Conservation (phyloP, 2,888 invertebrate species). For the Caenorhabditis sp. region DNA sequence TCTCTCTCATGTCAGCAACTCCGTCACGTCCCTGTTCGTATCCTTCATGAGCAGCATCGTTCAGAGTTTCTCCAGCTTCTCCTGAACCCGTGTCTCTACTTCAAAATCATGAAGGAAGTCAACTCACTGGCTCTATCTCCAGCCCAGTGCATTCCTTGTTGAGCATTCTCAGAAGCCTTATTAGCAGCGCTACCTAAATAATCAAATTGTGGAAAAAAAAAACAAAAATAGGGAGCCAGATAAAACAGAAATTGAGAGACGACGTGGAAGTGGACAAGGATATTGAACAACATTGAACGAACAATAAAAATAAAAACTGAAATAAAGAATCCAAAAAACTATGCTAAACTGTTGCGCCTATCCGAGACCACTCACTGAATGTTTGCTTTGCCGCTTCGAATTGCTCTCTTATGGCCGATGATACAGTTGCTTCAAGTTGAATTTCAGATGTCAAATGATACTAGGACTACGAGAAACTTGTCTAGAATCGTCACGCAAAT, state of each 20-base stretch:
- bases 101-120: background rate
- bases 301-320: background rate
- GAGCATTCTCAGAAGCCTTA: constrained; percentile 38
- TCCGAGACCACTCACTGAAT: constrained; percentile 43
- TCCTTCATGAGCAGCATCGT: constrained; percentile 40
- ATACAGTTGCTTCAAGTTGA: constrained; percentile 55
- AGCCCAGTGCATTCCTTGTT: constrained; percentile 50
- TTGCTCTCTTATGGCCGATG: constrained; percentile 51
- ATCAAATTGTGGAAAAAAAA: background rate
- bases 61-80: constrained; percentile 44
- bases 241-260: constrained; percentile 7
- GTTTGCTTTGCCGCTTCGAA: constrained; percentile 49
- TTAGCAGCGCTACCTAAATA: constrained; percentile 60
- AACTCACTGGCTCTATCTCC: constrained; percentile 51
- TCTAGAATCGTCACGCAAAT: constrained; percentile 13
- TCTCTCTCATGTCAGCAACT: constrained; percentile 56
- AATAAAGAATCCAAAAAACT: constrained; percentile 13
- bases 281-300: background rate
- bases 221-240: background rate
- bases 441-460: constrained; percentile 1
- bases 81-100: constrained; percentile 28
- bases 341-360: no score
- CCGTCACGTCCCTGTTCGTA: constrained; percentile 45
- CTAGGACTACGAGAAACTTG: background rate
- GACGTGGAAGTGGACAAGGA: constrained; percentile 36